These are phyloP conservation scores for Astropecten irregularis DNA, from an alignment of 53 echinoderm and acorn worm species.

Conservation along the genomic window DNA sequence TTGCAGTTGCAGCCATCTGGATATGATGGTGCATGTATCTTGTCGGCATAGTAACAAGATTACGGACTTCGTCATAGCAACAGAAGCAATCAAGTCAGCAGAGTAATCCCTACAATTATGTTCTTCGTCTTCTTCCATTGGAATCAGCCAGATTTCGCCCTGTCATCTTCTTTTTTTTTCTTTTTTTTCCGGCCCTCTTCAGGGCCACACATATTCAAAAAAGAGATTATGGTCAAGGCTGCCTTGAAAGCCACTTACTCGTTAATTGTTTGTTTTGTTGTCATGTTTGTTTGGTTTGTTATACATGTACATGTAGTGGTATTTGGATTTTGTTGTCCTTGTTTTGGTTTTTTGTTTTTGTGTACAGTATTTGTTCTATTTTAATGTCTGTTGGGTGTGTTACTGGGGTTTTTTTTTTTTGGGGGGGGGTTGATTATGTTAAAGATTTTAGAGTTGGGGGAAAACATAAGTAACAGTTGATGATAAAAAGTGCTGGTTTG, in stretches of 20 bases:
- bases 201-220: constrained; percentile 83
- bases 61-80: neutral
- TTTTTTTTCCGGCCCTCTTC: constrained; percentile 72
- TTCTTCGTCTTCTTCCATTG: constrained; percentile 8
- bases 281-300: too few species aligned
- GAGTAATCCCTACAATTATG: constrained; percentile 1
- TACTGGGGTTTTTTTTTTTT: neutral
- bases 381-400: neutral
- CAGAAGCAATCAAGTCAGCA: constrained; percentile 30
- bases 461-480: too few species aligned
- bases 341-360: neutral
- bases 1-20: neutral
- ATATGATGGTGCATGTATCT: constrained; percentile 12
- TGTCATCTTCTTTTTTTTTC: constrained; percentile 28
- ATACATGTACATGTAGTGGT: neutral
- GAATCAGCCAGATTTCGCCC: constrained; percentile 34
- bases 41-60: constrained; percentile 33
- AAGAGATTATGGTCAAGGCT: constrained; percentile 29
- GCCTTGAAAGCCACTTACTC: neutral
- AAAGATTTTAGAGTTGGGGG: too few species aligned
- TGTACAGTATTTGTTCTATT: neutral
- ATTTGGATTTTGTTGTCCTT: neutral
- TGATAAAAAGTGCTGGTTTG: too few species aligned
- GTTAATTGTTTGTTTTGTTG: too few species aligned
- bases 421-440: neutral